Evolutionary conservation across 2,888 invertebrate species (phyloP).

Genomic region (Drosophila eohydei): DNA sequence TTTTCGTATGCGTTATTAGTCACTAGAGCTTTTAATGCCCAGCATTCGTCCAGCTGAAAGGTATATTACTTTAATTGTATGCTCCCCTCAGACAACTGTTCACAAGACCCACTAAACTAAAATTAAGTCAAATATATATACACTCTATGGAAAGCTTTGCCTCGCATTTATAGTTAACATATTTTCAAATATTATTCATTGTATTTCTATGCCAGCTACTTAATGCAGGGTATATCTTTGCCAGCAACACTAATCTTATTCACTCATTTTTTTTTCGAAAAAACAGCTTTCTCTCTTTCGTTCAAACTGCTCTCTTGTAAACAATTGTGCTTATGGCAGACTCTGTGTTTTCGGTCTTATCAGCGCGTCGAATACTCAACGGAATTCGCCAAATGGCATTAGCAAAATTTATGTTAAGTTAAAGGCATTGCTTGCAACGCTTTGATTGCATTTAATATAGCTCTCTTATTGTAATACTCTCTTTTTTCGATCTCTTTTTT

Average conservation of each 20-base stretch:
- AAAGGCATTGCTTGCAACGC: slow-evolving; percentile 23
- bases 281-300: slow-evolving; percentile 33
- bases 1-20: slow-evolving; percentile 60
- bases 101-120: not conserved
- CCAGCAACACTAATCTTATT: not conserved
- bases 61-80: not conserved
- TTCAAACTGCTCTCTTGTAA: slow-evolving; percentile 56
- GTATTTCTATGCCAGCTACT: not conserved
- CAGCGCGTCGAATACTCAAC: slow-evolving; percentile 43
- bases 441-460: slow-evolving; percentile 15
- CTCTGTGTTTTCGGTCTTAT: slow-evolving; percentile 47
- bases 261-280: slow-evolving; percentile 11
- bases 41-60: not conserved
- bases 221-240: slow-evolving; percentile 30
- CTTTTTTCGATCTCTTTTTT: not conserved
- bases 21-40: slow-evolving; percentile 44
- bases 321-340: slow-evolving; percentile 45
- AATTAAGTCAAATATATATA: not conserved
- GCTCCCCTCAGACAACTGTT: not conserved
- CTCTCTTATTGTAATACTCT: not conserved
- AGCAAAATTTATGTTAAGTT: slow-evolving; percentile 31
- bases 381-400: slow-evolving; percentile 37
- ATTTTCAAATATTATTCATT: not conserved
- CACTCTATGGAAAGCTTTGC: not conserved
- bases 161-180: not conserved